Evolutionary conservation across 2,797 vertebrate genomes (phyloP).

Genomic region (Myotis pilosus): DNA sequence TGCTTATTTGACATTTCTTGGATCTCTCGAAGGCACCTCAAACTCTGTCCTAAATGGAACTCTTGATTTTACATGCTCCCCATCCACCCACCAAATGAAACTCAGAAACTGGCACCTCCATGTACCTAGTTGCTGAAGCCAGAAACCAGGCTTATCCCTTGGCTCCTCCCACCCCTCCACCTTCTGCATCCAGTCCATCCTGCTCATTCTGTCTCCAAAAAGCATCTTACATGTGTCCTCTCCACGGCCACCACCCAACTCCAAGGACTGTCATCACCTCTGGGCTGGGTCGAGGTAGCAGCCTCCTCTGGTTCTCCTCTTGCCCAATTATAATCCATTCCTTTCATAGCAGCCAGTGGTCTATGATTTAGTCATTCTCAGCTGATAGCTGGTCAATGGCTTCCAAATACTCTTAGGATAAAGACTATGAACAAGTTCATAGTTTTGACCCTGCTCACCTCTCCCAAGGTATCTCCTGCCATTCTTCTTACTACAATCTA

Average conservation of each 20-base stretch:
- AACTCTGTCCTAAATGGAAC: neutral
- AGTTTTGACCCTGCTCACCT: neutral
- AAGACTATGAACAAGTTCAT: neutral
- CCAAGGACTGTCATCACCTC: neutral
- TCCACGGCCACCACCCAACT: too few species aligned
- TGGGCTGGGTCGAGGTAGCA: neutral
- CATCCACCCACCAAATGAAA: neutral
- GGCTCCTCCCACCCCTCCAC: neutral
- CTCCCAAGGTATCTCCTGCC: neutral
- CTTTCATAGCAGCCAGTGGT: neutral
- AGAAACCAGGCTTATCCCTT: neutral
- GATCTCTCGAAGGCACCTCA: neutral
- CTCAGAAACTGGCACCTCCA: neutral
- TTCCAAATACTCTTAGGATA: neutral
- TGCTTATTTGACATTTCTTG: neutral
- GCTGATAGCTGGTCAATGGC: neutral
- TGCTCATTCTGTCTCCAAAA: neutral
- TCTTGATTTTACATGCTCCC: neutral
- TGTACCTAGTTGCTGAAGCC: neutral
- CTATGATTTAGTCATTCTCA: neutral
- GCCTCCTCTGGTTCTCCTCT: neutral
- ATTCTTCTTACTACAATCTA: neutral
- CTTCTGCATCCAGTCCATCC: neutral
- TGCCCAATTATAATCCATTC: neutral
- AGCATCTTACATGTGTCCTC: neutral